These are phyloP conservation scores for Lordiphosa mommai DNA, from an alignment of 1,140 invertebrate genomes.

Conservation along the genomic window DNA sequence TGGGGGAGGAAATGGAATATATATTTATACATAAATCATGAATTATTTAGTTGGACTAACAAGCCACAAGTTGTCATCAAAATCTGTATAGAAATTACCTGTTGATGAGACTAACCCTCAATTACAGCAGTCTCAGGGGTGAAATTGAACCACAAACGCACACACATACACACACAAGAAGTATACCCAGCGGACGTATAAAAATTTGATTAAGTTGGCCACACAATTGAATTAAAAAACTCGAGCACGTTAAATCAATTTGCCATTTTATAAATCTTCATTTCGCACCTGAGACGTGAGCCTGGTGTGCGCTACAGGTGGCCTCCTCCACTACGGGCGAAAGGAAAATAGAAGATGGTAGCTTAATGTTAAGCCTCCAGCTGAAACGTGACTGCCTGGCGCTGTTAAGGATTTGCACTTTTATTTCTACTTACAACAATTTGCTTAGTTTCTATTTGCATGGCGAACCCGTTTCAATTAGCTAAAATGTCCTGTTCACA, in stretches of 20 bases:
- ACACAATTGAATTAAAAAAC: constrained; percentile 49
- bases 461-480: constrained; percentile 62
- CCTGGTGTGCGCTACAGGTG: constrained; percentile 52
- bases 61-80: constrained; percentile 72
- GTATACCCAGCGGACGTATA: constrained; percentile 44
- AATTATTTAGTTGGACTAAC: constrained; percentile 64
- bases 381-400: constrained; percentile 48
- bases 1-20: constrained; percentile 2
- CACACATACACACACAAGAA: constrained; percentile 4
- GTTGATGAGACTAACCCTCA: constrained; percentile 70
- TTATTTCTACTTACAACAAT: constrained; percentile 47
- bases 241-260: constrained; percentile 71
- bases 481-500: constrained; percentile 65
- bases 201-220: constrained; percentile 62
- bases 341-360: neutral
- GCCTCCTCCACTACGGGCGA: constrained; percentile 12
- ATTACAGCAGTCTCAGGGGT: constrained; percentile 54
- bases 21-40: constrained; percentile 30
- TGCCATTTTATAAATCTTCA: constrained; percentile 76
- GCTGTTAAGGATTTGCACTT: constrained; percentile 48
- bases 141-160: constrained; percentile 45
- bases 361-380: constrained; percentile 34
- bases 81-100: constrained; percentile 65
- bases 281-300: constrained; percentile 70
- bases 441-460: constrained; percentile 47